These are phyloP conservation scores for Aphrophora alni DNA, from an alignment of 2,888 invertebrate genomes.

Conservation along the genomic window DNA sequence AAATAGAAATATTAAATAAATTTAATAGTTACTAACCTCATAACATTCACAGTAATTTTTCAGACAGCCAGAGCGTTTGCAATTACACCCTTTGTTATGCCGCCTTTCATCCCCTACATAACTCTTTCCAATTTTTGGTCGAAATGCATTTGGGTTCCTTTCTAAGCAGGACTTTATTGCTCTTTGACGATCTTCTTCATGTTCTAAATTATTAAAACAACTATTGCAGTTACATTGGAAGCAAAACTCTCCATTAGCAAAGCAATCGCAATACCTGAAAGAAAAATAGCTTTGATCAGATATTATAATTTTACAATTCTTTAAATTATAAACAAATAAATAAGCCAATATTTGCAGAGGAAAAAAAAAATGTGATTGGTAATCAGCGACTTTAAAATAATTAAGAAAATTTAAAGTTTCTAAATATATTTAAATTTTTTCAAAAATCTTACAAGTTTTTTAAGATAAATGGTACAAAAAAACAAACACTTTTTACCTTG, in stretches of 20 bases:
- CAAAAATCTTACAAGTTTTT: no score
- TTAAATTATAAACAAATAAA: not conserved
- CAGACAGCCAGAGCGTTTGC: slow-evolving; percentile 96
- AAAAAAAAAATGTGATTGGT: no score
- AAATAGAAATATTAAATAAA: no score
- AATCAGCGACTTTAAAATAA: no score
- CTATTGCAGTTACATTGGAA: slow-evolving; percentile 97
- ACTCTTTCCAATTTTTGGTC: slow-evolving; percentile 94
- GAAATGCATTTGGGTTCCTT: slow-evolving; percentile 96
- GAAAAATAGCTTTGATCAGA: slow-evolving; percentile 32
- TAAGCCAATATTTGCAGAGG: no score
- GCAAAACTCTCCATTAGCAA: slow-evolving; percentile 99
- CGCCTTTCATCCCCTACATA: slow-evolving; percentile 79
- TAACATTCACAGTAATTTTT: slow-evolving; percentile 99
- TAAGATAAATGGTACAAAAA: no score
- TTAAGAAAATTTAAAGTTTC: no score
- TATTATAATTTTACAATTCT: slow-evolving; percentile 17
- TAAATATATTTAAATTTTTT: no score
- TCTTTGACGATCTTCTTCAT: slow-evolving; percentile 92
- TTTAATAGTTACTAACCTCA: slow-evolving; percentile 77
- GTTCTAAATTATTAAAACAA: slow-evolving; percentile 94
- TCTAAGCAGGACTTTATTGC: slow-evolving; percentile 96
- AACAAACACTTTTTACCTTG: no score
- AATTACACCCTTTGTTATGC: slow-evolving; percentile 98
- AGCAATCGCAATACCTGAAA: slow-evolving; percentile 92